These are phyloP conservation scores for Cephalopterus ornatus DNA, from an alignment of 2,113 vertebrate genomes.

Conservation along the genomic window DNA sequence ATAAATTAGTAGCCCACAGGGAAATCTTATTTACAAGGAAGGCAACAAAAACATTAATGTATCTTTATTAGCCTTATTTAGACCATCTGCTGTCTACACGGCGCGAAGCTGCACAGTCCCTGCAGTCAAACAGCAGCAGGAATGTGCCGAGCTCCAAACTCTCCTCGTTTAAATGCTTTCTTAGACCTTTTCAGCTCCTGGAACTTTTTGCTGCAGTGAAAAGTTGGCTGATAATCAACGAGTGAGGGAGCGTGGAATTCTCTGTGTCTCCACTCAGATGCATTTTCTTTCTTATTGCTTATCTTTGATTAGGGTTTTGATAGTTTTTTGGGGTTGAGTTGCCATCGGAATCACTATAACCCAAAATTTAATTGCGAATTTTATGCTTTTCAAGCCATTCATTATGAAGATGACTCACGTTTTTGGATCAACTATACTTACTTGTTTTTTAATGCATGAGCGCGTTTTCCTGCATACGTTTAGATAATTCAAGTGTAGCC, in stretches of 20 bases:
- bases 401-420: background rate
- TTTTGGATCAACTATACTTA: background rate
- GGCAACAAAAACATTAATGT: conserved; percentile 24
- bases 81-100: background rate
- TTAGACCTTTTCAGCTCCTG: background rate
- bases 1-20: conserved; percentile 10
- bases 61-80: conserved; percentile 20
- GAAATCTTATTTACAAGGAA: conserved; percentile 58
- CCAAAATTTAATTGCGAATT: background rate
- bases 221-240: background rate
- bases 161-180: background rate
- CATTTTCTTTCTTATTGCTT: background rate
- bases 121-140: conserved; percentile 21
- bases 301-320: background rate
- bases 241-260: background rate
- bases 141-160: background rate
- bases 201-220: background rate
- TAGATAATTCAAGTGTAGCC: background rate
- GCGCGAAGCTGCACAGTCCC: background rate
- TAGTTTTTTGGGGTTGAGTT: background rate
- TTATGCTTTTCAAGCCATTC: background rate
- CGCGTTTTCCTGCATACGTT: background rate
- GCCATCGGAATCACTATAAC: background rate
- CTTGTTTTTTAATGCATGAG: background rate
- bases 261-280: background rate